phyloP scores from a whole-genome alignment of 92 coral and sea anemone species.

The Scolanthus callimorphus region DNA sequence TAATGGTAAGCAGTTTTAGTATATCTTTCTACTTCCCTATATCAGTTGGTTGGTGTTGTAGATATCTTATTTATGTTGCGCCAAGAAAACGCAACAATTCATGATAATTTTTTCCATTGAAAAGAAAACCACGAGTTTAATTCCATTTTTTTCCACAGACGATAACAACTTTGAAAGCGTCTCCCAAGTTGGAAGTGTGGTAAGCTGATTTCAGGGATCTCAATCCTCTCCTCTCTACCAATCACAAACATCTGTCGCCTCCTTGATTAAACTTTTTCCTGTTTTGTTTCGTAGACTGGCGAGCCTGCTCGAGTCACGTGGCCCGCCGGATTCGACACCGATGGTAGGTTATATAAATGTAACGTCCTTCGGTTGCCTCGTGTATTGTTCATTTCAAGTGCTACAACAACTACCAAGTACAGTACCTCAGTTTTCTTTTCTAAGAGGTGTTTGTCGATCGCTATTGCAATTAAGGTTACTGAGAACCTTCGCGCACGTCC shows the following conservation, averaged over 20 bases:
- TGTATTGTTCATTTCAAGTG: too few relatives aligned
- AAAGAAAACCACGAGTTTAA: neutral
- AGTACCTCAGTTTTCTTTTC: too few relatives aligned
- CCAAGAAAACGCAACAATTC: too few relatives aligned
- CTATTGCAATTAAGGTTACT: too few relatives aligned
- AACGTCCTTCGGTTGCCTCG: too few relatives aligned
- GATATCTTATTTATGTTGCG: neutral
- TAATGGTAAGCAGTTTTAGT: conserved; percentile 19
- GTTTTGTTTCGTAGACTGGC: conserved; percentile 31
- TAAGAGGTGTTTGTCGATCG: too few relatives aligned
- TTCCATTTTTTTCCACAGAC: conserved; percentile 52
- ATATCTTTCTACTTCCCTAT: too few relatives aligned
- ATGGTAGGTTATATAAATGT: conserved; percentile 72
- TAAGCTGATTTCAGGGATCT: too few relatives aligned
- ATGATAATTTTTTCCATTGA: too few relatives aligned
- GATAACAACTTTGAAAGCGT: conserved; percentile 81
- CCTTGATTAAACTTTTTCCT: neutral
- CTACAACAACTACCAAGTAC: too few relatives aligned
- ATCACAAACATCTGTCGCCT: neutral
- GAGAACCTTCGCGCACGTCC: too few relatives aligned
- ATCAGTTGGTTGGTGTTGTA: neutral
- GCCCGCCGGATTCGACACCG: conserved; percentile 90
- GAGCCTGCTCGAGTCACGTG: conserved; percentile 47
- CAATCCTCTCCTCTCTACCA: neutral
- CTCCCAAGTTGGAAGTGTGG: conserved; percentile 76